Evolutionary conservation across 37 sponge, comb jelly and placozoan species (phyloP).

Genomic region (Cliona cf. orientalis): DNA sequence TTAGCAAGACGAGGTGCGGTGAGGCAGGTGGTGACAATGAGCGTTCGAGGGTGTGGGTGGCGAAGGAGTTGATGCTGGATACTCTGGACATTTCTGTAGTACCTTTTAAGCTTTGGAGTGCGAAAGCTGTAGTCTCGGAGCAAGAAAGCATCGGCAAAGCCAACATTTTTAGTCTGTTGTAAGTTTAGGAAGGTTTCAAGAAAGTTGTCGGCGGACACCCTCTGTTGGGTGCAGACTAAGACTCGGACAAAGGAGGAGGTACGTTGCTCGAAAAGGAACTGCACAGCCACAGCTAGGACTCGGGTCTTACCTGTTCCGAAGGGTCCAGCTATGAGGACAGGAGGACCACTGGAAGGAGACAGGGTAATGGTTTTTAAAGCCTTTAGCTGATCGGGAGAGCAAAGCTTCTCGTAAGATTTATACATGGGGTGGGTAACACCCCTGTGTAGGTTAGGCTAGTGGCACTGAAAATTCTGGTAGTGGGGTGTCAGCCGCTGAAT

Average conservation of each 20-base stretch:
- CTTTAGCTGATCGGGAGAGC: constrained; percentile 18
- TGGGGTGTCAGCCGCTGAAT: constrained; percentile 25
- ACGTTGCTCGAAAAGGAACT: not conserved
- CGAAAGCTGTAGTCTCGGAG: not conserved
- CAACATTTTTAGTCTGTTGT: too few species aligned
- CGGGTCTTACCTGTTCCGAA: constrained; percentile 73
- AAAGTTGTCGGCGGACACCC: constrained; percentile 52
- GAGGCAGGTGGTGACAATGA: constrained; percentile 39
- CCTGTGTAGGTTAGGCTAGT: too few species aligned
- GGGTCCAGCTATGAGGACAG: constrained; percentile 52
- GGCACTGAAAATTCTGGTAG: not conserved
- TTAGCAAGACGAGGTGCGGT: not conserved
- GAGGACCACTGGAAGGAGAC: constrained; percentile 34
- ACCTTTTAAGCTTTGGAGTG: too few species aligned
- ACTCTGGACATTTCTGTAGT: too few species aligned
- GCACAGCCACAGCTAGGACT: constrained; percentile 50
- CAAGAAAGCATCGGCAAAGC: too few species aligned
- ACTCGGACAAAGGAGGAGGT: not conserved
- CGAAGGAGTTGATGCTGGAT: not conserved
- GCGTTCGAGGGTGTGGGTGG: not conserved
- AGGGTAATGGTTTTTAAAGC: constrained; percentile 9
- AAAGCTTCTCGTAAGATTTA: not conserved
- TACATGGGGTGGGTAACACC: not conserved
- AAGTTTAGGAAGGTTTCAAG: constrained; percentile 14
- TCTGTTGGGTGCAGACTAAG: constrained; percentile 45